These are phyloP conservation scores for Sebastes alutus DNA, from an alignment of 2,797 vertebrate species.

Conservation along the genomic window DNA sequence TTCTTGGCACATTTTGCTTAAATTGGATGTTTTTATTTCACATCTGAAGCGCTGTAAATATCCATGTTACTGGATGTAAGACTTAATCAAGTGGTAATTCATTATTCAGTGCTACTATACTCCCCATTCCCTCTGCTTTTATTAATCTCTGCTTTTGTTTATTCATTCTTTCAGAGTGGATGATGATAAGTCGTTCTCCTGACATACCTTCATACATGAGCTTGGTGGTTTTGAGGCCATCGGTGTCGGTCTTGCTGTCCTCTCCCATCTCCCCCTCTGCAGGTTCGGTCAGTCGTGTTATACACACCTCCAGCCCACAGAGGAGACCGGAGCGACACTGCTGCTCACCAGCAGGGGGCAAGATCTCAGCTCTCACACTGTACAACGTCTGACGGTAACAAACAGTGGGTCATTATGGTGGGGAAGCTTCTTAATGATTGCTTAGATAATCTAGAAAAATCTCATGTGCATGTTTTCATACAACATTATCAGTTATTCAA, in stretches of 20 bases:
- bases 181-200: neutral
- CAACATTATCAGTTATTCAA: neutral
- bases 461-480: neutral
- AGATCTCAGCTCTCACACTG: constrained; percentile 88
- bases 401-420: neutral
- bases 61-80: neutral
- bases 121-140: too few relatives aligned
- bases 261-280: constrained; percentile 88
- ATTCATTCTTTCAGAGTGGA: neutral
- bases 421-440: neutral
- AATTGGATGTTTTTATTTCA: neutral
- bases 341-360: constrained; percentile 84
- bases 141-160: neutral
- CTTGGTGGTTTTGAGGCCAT: constrained; percentile 88
- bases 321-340: constrained; percentile 91
- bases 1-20: neutral
- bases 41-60: neutral
- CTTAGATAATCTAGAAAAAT: neutral
- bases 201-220: constrained; percentile 95
- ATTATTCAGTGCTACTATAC: neutral
- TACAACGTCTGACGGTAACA: constrained; percentile 88
- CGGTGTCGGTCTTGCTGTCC: constrained; percentile 87
- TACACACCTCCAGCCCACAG: constrained; percentile 91
- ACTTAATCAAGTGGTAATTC: neutral
- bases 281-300: constrained; percentile 89